These are phyloP conservation scores for Bos indicus DNA, from an alignment of 2,113 vertebrate species.

Conservation along the genomic window DNA sequence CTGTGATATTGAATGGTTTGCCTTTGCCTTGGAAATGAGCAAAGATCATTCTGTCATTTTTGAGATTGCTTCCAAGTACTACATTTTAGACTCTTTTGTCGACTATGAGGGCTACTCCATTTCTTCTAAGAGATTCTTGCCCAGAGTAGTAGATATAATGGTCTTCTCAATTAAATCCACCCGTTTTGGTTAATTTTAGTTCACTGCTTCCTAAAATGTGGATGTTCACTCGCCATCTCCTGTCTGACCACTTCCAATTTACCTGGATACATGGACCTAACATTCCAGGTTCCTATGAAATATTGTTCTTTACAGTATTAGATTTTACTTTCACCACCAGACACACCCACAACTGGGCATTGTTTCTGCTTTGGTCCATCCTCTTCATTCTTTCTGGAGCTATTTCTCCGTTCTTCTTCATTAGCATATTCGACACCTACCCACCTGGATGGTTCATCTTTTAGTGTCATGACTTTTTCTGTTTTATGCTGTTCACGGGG, in stretches of 20 bases:
- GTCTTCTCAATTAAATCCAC: neutral
- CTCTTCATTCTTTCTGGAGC: neutral
- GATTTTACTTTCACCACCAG: neutral
- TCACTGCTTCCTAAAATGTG: neutral
- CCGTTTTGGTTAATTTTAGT: neutral
- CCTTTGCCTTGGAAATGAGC: neutral
- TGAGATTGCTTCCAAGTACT: neutral
- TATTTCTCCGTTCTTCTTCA: neutral
- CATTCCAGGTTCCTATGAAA: neutral
- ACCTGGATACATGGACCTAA: neutral
- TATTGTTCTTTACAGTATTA: neutral
- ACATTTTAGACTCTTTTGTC: neutral
- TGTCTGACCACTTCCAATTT: neutral
- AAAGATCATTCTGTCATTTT: neutral
- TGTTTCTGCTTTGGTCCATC: neutral
- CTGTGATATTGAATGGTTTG: neutral
- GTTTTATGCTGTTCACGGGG: neutral
- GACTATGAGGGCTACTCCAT: neutral
- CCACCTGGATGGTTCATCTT: neutral
- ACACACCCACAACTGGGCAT: neutral
- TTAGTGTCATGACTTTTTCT: neutral
- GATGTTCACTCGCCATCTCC: neutral
- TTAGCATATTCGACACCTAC: neutral
- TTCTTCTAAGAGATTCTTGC: neutral
- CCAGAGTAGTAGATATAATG: neutral